These are phyloP conservation scores for Grantiella picta DNA, from an alignment of 2,113 vertebrate genomes.

Conservation along the genomic window DNA sequence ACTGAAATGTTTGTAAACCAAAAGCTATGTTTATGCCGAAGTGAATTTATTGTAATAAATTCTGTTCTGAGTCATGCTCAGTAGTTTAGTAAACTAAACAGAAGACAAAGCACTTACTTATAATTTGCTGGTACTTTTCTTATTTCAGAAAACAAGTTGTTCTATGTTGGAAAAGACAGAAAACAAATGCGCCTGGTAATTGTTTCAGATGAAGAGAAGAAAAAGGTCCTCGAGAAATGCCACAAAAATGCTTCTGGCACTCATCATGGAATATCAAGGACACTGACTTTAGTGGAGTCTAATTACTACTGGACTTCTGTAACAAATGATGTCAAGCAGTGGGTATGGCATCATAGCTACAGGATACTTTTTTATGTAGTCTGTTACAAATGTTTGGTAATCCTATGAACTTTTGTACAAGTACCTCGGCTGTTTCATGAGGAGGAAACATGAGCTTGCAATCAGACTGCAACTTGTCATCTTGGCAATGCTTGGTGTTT, in stretches of 20 bases:
- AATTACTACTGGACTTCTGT: constrained; percentile 77
- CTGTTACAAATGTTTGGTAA: background rate
- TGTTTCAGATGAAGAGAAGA: constrained; percentile 77
- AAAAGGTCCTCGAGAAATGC: constrained; percentile 69
- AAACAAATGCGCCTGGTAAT: constrained; percentile 75
- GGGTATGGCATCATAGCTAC: constrained; percentile 67
- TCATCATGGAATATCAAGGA: constrained; percentile 77
- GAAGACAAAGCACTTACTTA: background rate
- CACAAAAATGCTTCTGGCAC: constrained; percentile 65
- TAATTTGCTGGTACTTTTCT: constrained; percentile 25
- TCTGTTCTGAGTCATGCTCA: background rate
- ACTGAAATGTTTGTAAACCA: background rate
- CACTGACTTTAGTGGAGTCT: constrained; percentile 74
- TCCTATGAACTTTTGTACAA: background rate
- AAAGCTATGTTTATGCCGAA: background rate
- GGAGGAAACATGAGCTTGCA: background rate
- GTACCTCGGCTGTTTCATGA: fast-evolving
- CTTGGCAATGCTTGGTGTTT: background rate
- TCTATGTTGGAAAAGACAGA: constrained; percentile 76
- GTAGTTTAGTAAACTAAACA: background rate
- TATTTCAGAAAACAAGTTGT: constrained; percentile 75
- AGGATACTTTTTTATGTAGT: background rate
- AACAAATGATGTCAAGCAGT: constrained; percentile 77
- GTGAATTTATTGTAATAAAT: background rate
- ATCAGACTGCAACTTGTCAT: background rate